Evolutionary conservation across 2,113 vertebrate species (phyloP), one percentile per base, ranked within the genome.

Genomic region (Podilymbus podiceps): DNA sequence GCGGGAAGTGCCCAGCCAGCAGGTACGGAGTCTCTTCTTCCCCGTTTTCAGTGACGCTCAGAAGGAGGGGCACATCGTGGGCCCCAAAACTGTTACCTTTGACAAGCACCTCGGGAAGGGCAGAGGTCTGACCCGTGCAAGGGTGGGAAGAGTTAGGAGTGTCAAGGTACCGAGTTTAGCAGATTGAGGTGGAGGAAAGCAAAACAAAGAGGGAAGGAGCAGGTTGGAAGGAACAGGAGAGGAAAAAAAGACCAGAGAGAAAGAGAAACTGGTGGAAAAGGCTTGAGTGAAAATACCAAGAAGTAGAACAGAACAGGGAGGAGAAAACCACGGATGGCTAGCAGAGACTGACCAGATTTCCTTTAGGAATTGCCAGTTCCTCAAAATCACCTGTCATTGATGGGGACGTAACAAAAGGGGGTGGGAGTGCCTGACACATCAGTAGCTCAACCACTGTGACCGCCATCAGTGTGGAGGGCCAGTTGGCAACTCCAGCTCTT

Each of bases 51-150:
- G 11, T 3, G 0, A 27, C 60, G 75, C n/a, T 46, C 49, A 21
- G 56, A 55, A 75, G 47, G 47, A 52, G 31, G 55, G 28, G 44
- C 8, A n/a, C 2, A 1, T 23, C 1, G 0, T 33, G 31, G 25
- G 14, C 75, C 46, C 38, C 31, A 23, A 0, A 30, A 8, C 7
- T 10, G 8, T 23, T 85, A 8, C 21, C 53, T 64, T 47, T 56
- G 47, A 23, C 42, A 47, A 74, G 31, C 6, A 3, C 9, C 15
- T 68, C 8, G 16, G 22, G 53, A 76, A 85, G 35, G 46, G 35
- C 44, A 91, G 67, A 52, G 71, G 27, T 90, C 62, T 75, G 40
- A 83, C 9, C 17, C 12, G 24, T 28, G 18, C 28, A 35, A 60
- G 55, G 40, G 20, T 23, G 8, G 50, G 71, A 84, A 30, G 44